A percentile compares a stretch with the other conserved stretches of the same genome.
phyloP scores from a whole-genome alignment of 2,888 invertebrate species.

The Limnephilus auricula region DNA sequence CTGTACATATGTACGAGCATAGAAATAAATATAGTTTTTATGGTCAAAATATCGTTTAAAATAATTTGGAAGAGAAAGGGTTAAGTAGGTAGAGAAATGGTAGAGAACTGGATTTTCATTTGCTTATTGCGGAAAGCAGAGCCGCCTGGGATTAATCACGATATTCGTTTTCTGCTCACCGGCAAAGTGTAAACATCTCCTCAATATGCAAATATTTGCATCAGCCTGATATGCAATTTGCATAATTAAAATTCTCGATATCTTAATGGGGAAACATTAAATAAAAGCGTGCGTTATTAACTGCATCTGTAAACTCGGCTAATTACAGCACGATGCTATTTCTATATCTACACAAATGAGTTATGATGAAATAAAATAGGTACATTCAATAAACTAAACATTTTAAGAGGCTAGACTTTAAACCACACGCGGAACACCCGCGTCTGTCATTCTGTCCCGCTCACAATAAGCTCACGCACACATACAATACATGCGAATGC shows the following conservation, averaged over 20 bases:
- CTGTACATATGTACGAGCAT: too few species aligned
- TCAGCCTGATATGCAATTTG: conserved; percentile 40
- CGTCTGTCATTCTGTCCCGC: too few species aligned
- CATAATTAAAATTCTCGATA: conserved; percentile 45
- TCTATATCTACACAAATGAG: neutral
- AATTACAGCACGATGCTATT: neutral
- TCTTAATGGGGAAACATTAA: conserved; percentile 33
- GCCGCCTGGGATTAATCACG: conserved; percentile 50
- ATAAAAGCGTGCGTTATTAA: conserved; percentile 21
- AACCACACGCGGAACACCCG: too few species aligned
- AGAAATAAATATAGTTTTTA: too few species aligned
- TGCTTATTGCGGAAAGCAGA: conserved; percentile 53
- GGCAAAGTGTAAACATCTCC: conserved; percentile 27
- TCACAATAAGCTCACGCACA: too few species aligned
- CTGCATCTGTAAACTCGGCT: neutral
- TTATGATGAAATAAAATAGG: too few species aligned
- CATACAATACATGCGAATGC: too few species aligned
- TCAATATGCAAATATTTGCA: conserved; percentile 54
- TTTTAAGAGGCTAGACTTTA: too few species aligned
- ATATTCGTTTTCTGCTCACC: conserved; percentile 57
- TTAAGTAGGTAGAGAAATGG: too few species aligned
- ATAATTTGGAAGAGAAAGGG: too few species aligned
- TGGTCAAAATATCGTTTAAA: too few species aligned
- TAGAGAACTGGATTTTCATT: conserved; percentile 41
- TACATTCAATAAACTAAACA: too few species aligned